Evolutionary conservation across 1,140 invertebrate species (phyloP), one percentile per base, ranked within the genome.

Genomic region (Calliopsis andreniformis): DNA sequence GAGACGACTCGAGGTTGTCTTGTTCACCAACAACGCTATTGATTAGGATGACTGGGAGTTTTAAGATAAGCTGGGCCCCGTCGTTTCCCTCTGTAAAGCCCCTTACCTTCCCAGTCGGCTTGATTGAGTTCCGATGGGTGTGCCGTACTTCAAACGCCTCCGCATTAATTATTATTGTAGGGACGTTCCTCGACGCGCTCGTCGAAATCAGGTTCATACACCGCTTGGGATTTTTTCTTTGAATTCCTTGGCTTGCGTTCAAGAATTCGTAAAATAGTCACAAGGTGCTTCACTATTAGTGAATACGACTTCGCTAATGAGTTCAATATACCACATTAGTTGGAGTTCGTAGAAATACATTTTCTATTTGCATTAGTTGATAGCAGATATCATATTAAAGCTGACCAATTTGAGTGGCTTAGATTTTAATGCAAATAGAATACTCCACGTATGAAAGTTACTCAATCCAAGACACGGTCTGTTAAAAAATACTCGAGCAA

Each of bases 71-170:
- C 79, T 68, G 76, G 61, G 61, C 32, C 45, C 61, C 25, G 51
- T 78, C 56, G 53, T 28, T 59, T 70, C 66, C 58, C 35, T 55
- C 55, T 39, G 64, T 68, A 82, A 83, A 83, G 71, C 76, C 66
- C 66, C 49, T 83, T 83, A 79, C 71, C 81, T 80, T 80, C 69
- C 55, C 72, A 76, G 28, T 76, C 59, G 62, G 75, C 59, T 82
- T 86, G 84, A 87, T 87, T 86, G 84, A 87, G 86, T 87, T 87
- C 83, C 78, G 84, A 86, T 85, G 82, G 86, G 86, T 86, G 86
- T 86, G 84, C 75, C 82, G 76, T 70, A 76, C 73, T 80, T 86
- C 82, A 80, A 87, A 84, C 82, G 83, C 85, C 82, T 87, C 76
- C 78, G 84, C 84, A 84, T 87, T 87, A 87, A 87, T 87, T 86